A percentile compares a stretch with the other conserved stretches of the same genome.
These are phyloP conservation scores for Ovis canadensis DNA, from an alignment of 2,113 vertebrate species.

Conservation along the genomic window DNA sequence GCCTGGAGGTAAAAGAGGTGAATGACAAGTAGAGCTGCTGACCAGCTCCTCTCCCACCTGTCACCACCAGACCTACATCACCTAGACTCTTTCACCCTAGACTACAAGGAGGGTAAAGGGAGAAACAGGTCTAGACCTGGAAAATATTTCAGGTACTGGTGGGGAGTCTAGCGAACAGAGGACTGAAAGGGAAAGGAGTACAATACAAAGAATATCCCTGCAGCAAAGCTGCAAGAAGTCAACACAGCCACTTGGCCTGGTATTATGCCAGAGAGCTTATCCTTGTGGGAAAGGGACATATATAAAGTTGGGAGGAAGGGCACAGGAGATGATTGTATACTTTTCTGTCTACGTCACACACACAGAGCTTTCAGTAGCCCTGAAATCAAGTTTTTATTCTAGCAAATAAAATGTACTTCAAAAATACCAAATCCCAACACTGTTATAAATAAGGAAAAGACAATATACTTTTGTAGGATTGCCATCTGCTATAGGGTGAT, in stretches of 20 bases:
- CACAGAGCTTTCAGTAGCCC: constrained; percentile 7
- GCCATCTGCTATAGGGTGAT: constrained; percentile 88
- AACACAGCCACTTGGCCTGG: not conserved
- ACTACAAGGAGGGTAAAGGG: not conserved
- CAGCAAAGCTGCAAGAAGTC: not conserved
- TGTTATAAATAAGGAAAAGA: constrained; percentile 65
- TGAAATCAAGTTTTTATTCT: constrained; percentile 60
- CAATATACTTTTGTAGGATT: constrained; percentile 78
- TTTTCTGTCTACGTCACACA: not conserved
- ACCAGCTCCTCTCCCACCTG: not conserved
- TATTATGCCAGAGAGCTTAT: not conserved
- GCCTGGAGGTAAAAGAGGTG: not conserved
- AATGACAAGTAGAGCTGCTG: not conserved
- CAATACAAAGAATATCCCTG: not conserved
- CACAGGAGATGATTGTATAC: not conserved
- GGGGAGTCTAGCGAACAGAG: not conserved
- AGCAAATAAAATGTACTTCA: constrained; percentile 59
- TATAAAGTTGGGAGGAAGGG: not conserved
- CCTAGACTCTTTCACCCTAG: not conserved
- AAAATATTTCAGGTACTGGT: not conserved
- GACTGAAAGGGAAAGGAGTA: not conserved
- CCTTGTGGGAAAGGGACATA: not conserved
- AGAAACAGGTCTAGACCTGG: not conserved
- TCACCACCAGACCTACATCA: not conserved
- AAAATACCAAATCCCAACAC: constrained; percentile 53